phyloP scores from a whole-genome alignment of 2,888 invertebrate genomes.

The Andrena bicolor region DNA sequence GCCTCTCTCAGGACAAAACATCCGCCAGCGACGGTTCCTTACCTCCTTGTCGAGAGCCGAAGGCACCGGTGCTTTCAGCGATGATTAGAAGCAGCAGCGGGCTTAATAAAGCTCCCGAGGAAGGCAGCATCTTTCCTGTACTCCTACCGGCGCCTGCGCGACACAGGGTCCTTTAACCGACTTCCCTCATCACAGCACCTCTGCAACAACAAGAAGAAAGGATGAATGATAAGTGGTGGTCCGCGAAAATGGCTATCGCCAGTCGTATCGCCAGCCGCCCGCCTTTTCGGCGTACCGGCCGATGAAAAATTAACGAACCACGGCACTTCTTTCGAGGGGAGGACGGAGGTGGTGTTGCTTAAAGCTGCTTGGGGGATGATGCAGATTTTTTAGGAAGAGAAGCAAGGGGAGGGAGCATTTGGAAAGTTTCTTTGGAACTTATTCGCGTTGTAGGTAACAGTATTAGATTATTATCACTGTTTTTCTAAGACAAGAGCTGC shows the following conservation, averaged over 20 bases:
- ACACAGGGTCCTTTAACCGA: slow-evolving; percentile 79
- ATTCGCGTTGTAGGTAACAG: no score
- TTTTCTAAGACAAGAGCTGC: no score
- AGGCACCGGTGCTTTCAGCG: slow-evolving; percentile 80
- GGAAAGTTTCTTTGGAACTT: no score
- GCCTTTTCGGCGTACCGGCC: no score
- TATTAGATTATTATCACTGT: no score
- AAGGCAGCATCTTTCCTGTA: slow-evolving; percentile 82
- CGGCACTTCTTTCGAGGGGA: no score
- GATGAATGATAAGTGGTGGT: slow-evolving; percentile 39
- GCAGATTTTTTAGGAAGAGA: no score
- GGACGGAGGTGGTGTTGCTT: no score
- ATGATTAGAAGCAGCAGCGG: slow-evolving; percentile 83
- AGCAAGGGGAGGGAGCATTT: no score
- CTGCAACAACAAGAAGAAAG: slow-evolving; percentile 72
- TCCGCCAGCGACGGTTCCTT: slow-evolving; percentile 58
- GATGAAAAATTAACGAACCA: no score
- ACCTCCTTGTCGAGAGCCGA: slow-evolving; percentile 81
- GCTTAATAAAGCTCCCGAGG: slow-evolving; percentile 79
- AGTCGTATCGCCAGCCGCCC: not conserved
- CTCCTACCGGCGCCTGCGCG: slow-evolving; percentile 80
- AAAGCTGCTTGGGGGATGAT: no score
- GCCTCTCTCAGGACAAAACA: slow-evolving; percentile 50
- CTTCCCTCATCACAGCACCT: slow-evolving; percentile 83
- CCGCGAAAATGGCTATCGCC: slow-evolving; percentile 5